A percentile compares a stretch with the other conserved stretches of the same genome.
phyloP scores from a whole-genome alignment of 2,888 invertebrate species.

The Spisula subtruncata region DNA sequence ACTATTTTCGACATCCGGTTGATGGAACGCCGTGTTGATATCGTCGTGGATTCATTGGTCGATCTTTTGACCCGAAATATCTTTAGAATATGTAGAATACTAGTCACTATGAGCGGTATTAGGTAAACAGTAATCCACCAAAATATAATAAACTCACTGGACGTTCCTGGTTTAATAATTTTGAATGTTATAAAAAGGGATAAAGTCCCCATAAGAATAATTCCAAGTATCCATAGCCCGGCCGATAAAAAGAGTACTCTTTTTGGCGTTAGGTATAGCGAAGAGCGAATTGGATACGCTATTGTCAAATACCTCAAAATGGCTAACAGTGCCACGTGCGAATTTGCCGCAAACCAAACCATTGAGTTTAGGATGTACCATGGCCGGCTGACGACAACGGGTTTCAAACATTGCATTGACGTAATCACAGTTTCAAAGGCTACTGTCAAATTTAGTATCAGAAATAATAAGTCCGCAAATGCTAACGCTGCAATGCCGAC shows the following conservation, averaged over 20 bases:
- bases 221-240: slow-evolving; percentile 59
- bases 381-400: slow-evolving; percentile 27
- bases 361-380: slow-evolving; percentile 57
- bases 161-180: slow-evolving; percentile 28
- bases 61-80: slow-evolving; percentile 46
- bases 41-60: slow-evolving; percentile 48
- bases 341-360: slow-evolving; percentile 65
- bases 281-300: slow-evolving; percentile 54
- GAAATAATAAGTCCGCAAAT: slow-evolving; percentile 56
- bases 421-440: slow-evolving; percentile 51
- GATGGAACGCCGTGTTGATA: slow-evolving; percentile 48
- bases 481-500: slow-evolving; percentile 61
- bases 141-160: slow-evolving; percentile 51
- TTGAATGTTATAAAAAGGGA: slow-evolving; percentile 39
- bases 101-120: slow-evolving; percentile 62
- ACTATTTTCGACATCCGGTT: slow-evolving; percentile 66
- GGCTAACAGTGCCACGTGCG: slow-evolving; percentile 64
- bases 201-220: slow-evolving; percentile 53
- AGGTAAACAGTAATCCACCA: slow-evolving; percentile 65
- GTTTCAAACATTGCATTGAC: slow-evolving; percentile 36
- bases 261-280: slow-evolving; percentile 44
- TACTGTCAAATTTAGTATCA: slow-evolving; percentile 33
- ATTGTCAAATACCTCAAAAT: slow-evolving; percentile 63
- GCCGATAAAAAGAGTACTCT: slow-evolving; percentile 54
- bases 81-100: slow-evolving; percentile 58